These are phyloP conservation scores for Macrobrachium nipponense DNA, from an alignment of 1,140 invertebrate species.

Conservation along the genomic window DNA sequence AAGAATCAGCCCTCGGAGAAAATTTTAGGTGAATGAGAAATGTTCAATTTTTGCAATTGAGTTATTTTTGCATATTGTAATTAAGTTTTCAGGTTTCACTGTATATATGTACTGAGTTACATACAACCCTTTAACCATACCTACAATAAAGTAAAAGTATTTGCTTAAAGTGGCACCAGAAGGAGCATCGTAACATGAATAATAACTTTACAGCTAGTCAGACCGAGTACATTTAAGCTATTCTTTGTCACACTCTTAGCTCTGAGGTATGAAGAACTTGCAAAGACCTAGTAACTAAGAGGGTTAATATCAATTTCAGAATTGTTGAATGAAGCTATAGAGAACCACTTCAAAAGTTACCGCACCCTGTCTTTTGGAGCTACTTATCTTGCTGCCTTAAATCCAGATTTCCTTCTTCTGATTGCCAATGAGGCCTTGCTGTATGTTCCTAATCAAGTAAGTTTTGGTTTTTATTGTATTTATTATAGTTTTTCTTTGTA, in stretches of 20 bases:
- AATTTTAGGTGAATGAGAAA: slow-evolving; percentile 49
- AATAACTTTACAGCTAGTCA: no score
- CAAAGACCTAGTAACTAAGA: neutral
- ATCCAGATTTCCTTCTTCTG: slow-evolving; percentile 88
- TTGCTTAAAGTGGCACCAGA: no score
- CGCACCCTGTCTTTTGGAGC: slow-evolving; percentile 78
- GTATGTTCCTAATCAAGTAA: slow-evolving; percentile 77
- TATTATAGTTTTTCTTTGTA: no score
- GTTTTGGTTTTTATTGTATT: slow-evolving; percentile 14
- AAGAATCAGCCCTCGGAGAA: slow-evolving; percentile 70
- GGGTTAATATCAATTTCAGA: slow-evolving; percentile 60
- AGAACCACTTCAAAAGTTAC: slow-evolving; percentile 76
- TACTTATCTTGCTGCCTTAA: slow-evolving; percentile 80
- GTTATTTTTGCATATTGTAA: no score
- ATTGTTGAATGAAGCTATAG: slow-evolving; percentile 79
- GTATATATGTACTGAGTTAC: no score
- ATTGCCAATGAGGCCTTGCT: slow-evolving; percentile 82
- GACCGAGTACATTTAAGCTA: no score
- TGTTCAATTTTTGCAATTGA: neutral
- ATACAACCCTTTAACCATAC: no score
- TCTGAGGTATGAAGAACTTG: no score
- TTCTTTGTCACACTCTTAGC: no score
- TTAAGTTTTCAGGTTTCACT: no score
- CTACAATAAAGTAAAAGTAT: no score
- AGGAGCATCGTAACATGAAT: no score